Conservation (phyloP, 2,888 invertebrate species). For the Azorinus chamasolen region DNA sequence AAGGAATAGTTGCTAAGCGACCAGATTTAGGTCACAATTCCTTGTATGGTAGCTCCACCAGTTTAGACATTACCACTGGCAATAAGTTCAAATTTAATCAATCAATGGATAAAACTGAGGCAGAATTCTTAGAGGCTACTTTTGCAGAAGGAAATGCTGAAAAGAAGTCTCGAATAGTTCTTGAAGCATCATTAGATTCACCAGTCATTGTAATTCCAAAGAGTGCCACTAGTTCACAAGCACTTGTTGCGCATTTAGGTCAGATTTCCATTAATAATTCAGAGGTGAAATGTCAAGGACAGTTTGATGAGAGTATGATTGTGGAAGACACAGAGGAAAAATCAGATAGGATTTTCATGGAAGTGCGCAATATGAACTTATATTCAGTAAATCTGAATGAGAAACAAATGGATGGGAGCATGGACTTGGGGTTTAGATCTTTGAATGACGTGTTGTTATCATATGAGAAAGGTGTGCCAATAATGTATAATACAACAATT, state of each 20-base stretch:
- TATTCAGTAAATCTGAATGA: constrained; percentile 91
- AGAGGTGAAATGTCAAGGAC: constrained; percentile 35
- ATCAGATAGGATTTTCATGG: constrained; percentile 59
- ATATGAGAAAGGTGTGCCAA: constrained; percentile 93
- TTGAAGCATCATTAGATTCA: constrained; percentile 92
- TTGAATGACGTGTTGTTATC: constrained; percentile 50
- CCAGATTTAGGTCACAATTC: constrained; percentile 51
- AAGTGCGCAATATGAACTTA: constrained; percentile 93
- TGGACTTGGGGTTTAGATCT: constrained; percentile 25
- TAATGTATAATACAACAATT: constrained; percentile 95
- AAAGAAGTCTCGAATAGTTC: constrained; percentile 48
- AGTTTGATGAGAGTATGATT: constrained; percentile 12
- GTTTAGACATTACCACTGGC: constrained; percentile 48
- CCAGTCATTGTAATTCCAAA: constrained; percentile 96
- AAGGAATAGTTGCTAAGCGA: constrained; percentile 89
- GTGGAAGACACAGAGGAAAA: constrained; percentile 34
- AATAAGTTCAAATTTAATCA: constrained; percentile 37
- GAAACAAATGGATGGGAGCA: constrained; percentile 4
- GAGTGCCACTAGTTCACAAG: constrained; percentile 92
- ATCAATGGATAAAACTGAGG: constrained; percentile 43
- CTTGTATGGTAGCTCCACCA: constrained; percentile 58
- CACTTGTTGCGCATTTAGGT: constrained; percentile 96
- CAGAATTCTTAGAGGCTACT: constrained; percentile 50
- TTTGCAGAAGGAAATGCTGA: constrained; percentile 16
- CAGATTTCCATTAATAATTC: constrained; percentile 90